phyloP scores from a whole-genome alignment of 1,140 invertebrate genomes.

The Phocides pigmalion region DNA sequence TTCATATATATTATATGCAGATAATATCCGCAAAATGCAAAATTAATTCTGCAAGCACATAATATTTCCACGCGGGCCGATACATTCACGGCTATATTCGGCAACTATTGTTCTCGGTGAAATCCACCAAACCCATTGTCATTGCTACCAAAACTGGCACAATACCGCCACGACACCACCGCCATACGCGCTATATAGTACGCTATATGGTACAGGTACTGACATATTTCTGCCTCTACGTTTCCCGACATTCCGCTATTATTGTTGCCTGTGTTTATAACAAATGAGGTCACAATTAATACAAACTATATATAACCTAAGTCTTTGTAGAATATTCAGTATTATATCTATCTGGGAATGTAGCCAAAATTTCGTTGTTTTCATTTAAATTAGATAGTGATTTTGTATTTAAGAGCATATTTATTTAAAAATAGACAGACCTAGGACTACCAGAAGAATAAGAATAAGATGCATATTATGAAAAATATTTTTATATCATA shows the following conservation, averaged over 20 bases:
- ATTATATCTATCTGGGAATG: no score
- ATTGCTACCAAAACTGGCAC: conserved; percentile 27
- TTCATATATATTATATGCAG: neutral
- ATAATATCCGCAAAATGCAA: conserved; percentile 22
- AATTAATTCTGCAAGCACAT: conserved; percentile 22
- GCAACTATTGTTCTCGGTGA: conserved; percentile 34
- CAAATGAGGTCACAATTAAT: conserved; percentile 4
- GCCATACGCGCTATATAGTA: conserved; percentile 2
- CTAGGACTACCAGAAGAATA: no score
- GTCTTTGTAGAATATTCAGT: no score
- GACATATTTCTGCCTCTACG: neutral
- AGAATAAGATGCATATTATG: no score
- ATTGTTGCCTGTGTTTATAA: conserved; percentile 1
- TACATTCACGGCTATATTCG: conserved; percentile 30
- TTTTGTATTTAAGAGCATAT: no score
- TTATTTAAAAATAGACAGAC: no score
- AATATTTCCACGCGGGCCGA: conserved; percentile 21
- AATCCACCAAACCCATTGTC: conserved; percentile 28
- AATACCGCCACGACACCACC: conserved; percentile 19
- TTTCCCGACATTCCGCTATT: conserved; percentile 8
- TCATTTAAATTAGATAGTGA: no score
- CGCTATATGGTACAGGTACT: conserved; percentile 12
- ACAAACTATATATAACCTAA: no score
- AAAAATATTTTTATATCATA: no score
- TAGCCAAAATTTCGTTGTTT: no score